Conservation (phyloP, 1,140 invertebrate species). For the Kradibia gibbosae region DNA sequence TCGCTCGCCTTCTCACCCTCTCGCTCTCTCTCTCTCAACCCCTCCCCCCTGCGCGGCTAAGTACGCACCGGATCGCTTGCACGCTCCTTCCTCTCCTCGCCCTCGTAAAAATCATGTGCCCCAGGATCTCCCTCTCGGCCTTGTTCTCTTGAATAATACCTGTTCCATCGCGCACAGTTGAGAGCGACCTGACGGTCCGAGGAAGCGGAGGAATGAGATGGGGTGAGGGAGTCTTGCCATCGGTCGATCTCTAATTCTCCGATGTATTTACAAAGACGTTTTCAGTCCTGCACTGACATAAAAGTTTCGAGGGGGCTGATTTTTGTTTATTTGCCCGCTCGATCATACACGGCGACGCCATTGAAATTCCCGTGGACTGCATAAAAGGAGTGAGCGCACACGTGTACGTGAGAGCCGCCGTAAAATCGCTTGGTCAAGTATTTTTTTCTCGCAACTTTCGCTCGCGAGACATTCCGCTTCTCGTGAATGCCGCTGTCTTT, state of each 20-base stretch:
- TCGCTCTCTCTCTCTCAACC: background rate
- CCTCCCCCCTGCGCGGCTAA: no score
- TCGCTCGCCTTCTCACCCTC: background rate
- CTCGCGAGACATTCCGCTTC: background rate
- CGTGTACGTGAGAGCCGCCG: background rate
- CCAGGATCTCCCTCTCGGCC: background rate
- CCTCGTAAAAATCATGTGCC: background rate
- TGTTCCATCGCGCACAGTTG: conserved; percentile 1
- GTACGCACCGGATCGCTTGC: no score
- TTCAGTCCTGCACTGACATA: background rate
- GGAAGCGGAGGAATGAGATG: background rate
- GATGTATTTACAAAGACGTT: conserved; percentile 45
- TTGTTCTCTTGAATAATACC: conserved; percentile 40
- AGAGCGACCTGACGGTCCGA: conserved; percentile 32
- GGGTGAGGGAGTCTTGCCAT: conserved; percentile 17
- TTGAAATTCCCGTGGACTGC: conserved; percentile 1
- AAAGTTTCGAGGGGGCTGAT: conserved; percentile 14
- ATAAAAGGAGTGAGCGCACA: background rate
- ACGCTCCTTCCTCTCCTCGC: background rate
- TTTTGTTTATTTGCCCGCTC: conserved; percentile 25
- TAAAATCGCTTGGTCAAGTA: conserved; percentile 32
- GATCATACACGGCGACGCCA: conserved; percentile 20
- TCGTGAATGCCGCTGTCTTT: background rate
- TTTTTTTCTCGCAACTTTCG: background rate
- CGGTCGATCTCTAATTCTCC: conserved; percentile 28